Evolutionary conservation across 2,797 vertebrate genomes (phyloP), one percentile per base, ranked within the genome.

Genomic region (Chromobotia macracanthus): DNA sequence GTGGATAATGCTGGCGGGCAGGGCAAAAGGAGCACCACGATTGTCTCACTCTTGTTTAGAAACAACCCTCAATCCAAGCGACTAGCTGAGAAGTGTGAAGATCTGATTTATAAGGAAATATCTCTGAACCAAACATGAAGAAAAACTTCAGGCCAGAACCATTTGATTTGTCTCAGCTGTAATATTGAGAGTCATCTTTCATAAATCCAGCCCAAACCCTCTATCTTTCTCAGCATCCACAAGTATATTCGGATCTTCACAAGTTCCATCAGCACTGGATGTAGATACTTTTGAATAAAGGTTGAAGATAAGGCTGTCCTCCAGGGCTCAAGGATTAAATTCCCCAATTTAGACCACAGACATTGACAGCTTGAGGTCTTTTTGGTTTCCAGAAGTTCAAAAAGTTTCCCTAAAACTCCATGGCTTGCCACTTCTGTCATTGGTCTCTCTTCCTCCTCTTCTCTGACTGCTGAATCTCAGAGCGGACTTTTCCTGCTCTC

Each of bases 401-500:
- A 75, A 80, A 87, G 75, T 72, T 84, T 71, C 12, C 77, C 31
- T 12, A 15, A 53, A 80, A 41, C 35, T 38, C 13, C 31, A 28
- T 6, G 63, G 18, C 46, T 60, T 68, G 3, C n/a, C 53, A 65
- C 18, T 67, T 44, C 12, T 67, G 79, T 83, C 81, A 82, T 84
- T 80, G 83, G 83, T 84, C 88, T 89, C 89, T 89, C 89, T 87
- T 90, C 86, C 72, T 84, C 73, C 78, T 85, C 82, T 81, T 77
- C 63, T 83, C 84, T 74, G 81, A 84, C 69, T 82, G 86, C 80
- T 83, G 75, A 75, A 60, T 66, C 67, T 64, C 50, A 82, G 80
- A 77, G 77, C 71, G 65, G 73, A 84, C 85, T 87, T 90, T 53
- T 58, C 51, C 31, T 77, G 75, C 85, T 75, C 79, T 83, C 77